Conservation (phyloP, 2,888 invertebrate species). For the Hybos culiciformis region DNA sequence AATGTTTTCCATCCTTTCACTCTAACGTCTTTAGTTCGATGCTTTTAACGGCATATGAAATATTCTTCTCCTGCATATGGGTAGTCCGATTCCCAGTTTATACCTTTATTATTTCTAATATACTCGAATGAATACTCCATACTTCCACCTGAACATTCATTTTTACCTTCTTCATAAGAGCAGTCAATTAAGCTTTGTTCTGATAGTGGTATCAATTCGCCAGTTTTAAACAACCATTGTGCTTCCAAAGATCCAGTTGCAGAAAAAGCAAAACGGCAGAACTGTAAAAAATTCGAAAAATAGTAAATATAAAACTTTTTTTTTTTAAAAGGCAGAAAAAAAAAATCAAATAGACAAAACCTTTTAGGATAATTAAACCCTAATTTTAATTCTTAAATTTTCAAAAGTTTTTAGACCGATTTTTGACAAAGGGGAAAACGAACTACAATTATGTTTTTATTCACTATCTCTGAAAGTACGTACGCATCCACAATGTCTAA, state of each 20-base stretch:
- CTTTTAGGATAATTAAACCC: no score
- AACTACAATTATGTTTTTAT: no score
- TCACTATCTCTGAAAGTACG: no score
- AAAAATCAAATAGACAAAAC: no score
- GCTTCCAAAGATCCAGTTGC: neutral
- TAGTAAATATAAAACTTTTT: neutral
- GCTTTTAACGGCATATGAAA: neutral
- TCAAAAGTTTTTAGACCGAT: no score
- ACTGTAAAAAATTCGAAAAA: neutral
- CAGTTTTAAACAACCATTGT: neutral
- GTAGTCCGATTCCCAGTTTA: neutral
- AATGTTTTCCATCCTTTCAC: neutral
- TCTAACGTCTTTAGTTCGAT: neutral
- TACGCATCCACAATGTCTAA: no score
- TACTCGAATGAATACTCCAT: neutral
- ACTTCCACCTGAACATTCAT: neutral
- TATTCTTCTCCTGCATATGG: no score
- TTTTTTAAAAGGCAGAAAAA: no score
- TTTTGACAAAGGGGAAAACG: no score
- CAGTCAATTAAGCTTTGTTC: conserved; percentile 2
- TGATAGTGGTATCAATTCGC: neutral
- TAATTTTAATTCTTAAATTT: no score
- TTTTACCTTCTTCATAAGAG: no score
- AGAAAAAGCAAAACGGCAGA: neutral
- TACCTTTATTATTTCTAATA: neutral